phyloP scores from a whole-genome alignment of 2,113 vertebrate genomes.

The Anguilla japonica region DNA sequence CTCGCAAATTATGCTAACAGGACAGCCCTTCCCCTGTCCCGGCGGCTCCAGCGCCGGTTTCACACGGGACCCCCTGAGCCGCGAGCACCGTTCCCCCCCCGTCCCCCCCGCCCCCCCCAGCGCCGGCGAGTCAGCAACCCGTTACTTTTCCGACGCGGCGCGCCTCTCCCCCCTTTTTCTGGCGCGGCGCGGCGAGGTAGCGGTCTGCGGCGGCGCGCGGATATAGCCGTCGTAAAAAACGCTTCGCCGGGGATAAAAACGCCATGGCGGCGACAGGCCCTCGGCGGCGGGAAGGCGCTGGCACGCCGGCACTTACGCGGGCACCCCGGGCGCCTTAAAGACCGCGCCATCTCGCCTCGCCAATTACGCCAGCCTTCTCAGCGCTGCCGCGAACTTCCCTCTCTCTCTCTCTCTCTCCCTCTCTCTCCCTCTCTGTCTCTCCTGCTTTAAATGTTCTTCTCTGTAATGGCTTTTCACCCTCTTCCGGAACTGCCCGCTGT shows the following conservation, averaged over 20 bases:
- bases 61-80: too few species aligned
- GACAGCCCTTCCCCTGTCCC: neutral
- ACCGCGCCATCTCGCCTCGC: neutral
- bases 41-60: neutral
- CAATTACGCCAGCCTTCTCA: neutral
- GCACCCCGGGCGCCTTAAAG: neutral
- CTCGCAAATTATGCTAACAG: neutral
- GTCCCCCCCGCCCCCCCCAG: neutral
- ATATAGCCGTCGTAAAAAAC: constrained; percentile 2
- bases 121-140: neutral
- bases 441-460: neutral
- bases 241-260: neutral
- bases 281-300: neutral
- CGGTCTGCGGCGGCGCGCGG: neutral
- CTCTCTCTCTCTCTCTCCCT: too few species aligned
- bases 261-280: neutral
- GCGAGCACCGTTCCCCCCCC: too few species aligned
- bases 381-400: neutral
- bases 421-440: neutral
- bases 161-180: neutral
- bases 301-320: neutral
- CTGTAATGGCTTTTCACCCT: neutral
- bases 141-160: neutral
- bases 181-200: too few species aligned
- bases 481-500: neutral